Evolutionary conservation across 1,140 invertebrate genomes (phyloP).

Genomic region (Sesamia nonagrioides): DNA sequence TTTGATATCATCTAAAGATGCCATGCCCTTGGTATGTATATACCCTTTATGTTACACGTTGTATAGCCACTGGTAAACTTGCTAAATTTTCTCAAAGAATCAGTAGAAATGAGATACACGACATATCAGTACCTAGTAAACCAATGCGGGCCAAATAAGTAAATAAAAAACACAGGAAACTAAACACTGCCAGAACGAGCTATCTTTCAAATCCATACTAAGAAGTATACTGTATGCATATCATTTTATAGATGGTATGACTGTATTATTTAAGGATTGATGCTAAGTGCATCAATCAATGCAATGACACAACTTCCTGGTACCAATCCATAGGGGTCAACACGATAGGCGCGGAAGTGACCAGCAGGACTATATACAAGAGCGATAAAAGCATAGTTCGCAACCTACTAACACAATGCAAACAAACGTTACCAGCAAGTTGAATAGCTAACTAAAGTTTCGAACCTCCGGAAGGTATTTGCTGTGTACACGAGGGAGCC

Average conservation of each 20-base stretch:
- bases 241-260: neutral
- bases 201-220: neutral
- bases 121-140: no score
- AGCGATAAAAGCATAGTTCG: neutral
- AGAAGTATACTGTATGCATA: neutral
- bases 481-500: neutral
- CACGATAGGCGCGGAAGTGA: neutral
- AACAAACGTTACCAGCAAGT: neutral
- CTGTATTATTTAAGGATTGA: neutral
- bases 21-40: no score
- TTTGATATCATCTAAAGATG: no score
- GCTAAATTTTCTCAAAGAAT: no score
- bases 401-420: neutral
- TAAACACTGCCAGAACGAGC: neutral
- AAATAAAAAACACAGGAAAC: neutral
- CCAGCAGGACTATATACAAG: neutral
- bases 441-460: conserved; percentile 10
- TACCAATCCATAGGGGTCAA: neutral
- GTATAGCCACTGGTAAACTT: no score
- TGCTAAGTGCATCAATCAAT: neutral
- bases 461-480: neutral
- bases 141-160: no score
- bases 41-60: no score
- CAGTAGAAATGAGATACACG: no score
- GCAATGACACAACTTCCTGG: conserved; percentile 1